Evolutionary conservation across 1,140 invertebrate species (phyloP).

Genomic region (Sycophaga agraensis): DNA sequence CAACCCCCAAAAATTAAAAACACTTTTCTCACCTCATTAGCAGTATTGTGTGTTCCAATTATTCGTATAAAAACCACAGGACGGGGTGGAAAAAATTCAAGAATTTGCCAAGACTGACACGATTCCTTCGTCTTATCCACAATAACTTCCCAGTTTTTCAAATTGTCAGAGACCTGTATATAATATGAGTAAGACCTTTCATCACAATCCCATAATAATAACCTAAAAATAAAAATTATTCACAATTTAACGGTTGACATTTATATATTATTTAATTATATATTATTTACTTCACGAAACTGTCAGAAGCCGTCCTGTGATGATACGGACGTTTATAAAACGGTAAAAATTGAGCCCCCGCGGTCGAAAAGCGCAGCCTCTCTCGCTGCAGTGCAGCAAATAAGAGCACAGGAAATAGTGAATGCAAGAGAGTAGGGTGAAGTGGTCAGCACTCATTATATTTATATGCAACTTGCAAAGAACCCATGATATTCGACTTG

Average conservation of each 20-base stretch:
- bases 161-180: slow-evolving; percentile 93
- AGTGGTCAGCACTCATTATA: no score
- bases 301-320: no score
- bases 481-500: no score
- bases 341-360: no score
- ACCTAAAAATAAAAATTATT: slow-evolving; percentile 52
- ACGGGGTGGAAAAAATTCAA: slow-evolving; percentile 72
- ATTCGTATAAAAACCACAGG: slow-evolving; percentile 94
- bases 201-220: slow-evolving; percentile 98
- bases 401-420: no score
- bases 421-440: no score
- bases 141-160: slow-evolving; percentile 85
- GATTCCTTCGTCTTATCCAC: slow-evolving; percentile 74
- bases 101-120: slow-evolving; percentile 90
- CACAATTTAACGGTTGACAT: neutral
- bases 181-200: slow-evolving; percentile 94
- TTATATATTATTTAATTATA: neutral
- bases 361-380: no score
- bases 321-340: no score
- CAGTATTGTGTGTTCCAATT: slow-evolving; percentile 93
- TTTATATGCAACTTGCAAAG: no score
- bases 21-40: slow-evolving; percentile 95
- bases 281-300: no score
- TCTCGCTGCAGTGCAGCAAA: no score
- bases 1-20: no score